Conservation (phyloP, 2,113 vertebrate genomes). For the Trachemys scripta region DNA sequence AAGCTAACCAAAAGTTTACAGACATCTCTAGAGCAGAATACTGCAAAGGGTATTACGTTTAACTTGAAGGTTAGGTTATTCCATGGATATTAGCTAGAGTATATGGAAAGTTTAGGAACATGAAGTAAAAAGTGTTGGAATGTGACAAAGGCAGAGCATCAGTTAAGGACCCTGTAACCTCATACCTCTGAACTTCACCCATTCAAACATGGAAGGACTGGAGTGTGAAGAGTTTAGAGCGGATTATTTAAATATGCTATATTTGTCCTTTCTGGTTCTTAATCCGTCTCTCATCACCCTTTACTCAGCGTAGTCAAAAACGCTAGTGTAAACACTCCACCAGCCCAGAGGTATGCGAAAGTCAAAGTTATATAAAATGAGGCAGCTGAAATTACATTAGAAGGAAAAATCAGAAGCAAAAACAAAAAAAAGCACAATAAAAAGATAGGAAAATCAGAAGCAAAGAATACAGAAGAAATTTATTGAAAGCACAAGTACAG, state of each 20-base stretch:
- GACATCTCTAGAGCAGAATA: neutral
- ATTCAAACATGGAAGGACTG: accelerated
- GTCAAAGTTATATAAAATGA: constrained; percentile 43
- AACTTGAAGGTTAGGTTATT: constrained; percentile 41
- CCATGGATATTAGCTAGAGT: constrained; percentile 58
- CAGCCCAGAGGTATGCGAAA: constrained; percentile 11
- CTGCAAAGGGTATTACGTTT: neutral
- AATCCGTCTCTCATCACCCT: neutral
- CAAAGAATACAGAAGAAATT: constrained; percentile 82
- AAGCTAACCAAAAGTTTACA: neutral
- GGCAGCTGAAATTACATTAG: constrained; percentile 51
- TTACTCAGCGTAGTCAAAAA: accelerated
- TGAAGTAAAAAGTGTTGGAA: constrained; percentile 41
- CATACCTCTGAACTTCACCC: neutral
- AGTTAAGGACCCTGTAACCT: neutral
- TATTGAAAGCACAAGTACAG: constrained; percentile 85
- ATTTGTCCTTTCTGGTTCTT: neutral
- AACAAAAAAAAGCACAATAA: constrained; percentile 57
- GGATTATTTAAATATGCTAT: accelerated
- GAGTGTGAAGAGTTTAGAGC: neutral
- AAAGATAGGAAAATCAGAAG: constrained; percentile 70
- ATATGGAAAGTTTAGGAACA: constrained; percentile 66
- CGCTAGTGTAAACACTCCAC: neutral
- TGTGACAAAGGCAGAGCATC: constrained; percentile 53
- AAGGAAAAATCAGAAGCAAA: constrained; percentile 55